Percentiles rank a stretch among this genome's conserved stretches.
Conservation (phyloP, 2,797 vertebrate species). For the Premnoplex brunnescens region DNA sequence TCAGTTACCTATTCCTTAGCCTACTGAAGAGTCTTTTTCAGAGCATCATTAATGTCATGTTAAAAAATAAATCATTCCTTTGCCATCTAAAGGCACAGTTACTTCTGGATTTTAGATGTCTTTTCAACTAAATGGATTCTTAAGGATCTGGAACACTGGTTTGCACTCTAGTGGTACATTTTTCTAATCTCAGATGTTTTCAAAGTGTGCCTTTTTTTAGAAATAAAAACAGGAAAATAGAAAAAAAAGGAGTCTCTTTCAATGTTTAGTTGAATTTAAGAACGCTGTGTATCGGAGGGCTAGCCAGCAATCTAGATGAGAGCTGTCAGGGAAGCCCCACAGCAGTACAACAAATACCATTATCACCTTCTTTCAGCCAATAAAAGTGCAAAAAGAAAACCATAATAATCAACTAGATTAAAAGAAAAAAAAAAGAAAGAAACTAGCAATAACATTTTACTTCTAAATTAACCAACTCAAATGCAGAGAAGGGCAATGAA, state of each 20-base stretch:
- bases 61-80: neutral
- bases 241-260: neutral
- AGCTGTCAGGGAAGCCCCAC: neutral
- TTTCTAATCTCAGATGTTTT: neutral
- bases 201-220: neutral
- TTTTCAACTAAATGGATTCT: neutral
- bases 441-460: neutral
- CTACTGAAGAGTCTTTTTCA: neutral
- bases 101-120: neutral
- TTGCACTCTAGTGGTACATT: neutral
- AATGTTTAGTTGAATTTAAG: neutral
- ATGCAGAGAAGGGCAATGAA: neutral
- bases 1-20: neutral
- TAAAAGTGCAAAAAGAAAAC: neutral
- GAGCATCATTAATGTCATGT: neutral
- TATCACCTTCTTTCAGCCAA: neutral
- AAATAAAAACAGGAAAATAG: neutral
- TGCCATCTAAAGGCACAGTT: neutral
- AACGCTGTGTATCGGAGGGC: neutral
- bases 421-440: neutral
- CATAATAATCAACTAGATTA: neutral
- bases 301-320: neutral
- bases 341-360: neutral
- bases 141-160: neutral
- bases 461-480: neutral